Base-by-base conservation (phyloP, 2,888 invertebrate genomes). In the Electrophaes corylata region DNA sequence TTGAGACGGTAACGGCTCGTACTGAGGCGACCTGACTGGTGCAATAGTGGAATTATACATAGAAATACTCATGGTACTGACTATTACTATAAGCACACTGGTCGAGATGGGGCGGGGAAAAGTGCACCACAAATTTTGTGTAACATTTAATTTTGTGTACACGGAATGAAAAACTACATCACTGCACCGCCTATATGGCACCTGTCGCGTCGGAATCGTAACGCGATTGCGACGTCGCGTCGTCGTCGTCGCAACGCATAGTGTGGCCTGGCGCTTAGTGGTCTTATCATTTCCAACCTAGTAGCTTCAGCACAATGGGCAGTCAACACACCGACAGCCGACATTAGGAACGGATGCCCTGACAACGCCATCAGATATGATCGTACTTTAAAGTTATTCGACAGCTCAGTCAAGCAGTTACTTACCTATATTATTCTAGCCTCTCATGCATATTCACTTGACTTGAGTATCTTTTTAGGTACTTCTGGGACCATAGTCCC, bases 211-310 rank as follows among this genome's bases (percentile, higher is more conserved):
- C 20, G 10, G 10, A 10, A 29, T 10, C 8, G n/a, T n/a, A n/a
- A n/a, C n/a, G n/a, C n/a, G n/a, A 29, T 8, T 29, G 26, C 10
- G 26, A 10, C 26, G 10, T 10, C 1, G 6, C 6, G 4, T 10
- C 2, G 10, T 6, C 26, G 26, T 8, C 26, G 10, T 10, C 10
- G 26, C 26, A 29, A 29, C 26, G 10, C 26, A 29, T 29, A 2
- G 26, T 29, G 26, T 29, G 10, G 26, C 26, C 5, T 14, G 14
- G 35, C 14, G 12, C 6, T 64, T 49, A 51, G 56, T 47, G 55
- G 55, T 56, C 51, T 48, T 48, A 51, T 62, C 50, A 54, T 66
- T 66, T 53, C 64, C 64, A 54, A 47, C 43, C 63, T 44, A 62
- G 49, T 62, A 57, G 55, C 52, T 59, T 45, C 39, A 63, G 23